Base-by-base conservation (phyloP, 1,140 invertebrate genomes). In the Hycleus cichorii region DNA sequence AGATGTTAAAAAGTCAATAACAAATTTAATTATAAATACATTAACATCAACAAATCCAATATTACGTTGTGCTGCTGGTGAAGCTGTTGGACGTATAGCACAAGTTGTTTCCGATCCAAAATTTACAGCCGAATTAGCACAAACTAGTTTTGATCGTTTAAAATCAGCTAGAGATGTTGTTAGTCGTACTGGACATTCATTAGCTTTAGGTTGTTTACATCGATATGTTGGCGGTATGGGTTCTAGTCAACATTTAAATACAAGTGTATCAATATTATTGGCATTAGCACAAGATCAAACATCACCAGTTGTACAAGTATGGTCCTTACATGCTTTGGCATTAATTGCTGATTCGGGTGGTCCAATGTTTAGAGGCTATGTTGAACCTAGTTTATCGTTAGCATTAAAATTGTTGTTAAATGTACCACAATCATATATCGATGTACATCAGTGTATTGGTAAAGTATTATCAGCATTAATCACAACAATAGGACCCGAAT, bases 291-390 rank as follows among this genome's bases (percentile, higher is more conserved):
- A 98, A 77, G 95, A 98, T 76, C 85, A 83, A 46, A 86, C 89
- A 2, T 91, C 91, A 49, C 88, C 91, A 10, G 84, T 92, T 65
- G 90, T 96, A 26, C 94, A 97, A 82, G 89, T 96, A 38, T 99
- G 97, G 97, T 89, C 96, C 0, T 76, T 99, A 3, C 93, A 98
- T 78, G 95, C 95, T 2, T 74, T 99, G 38, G 89, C 93, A 6
- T 80, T 98, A 57, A 95, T 99, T 57, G 95, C 95, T 25, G 95
- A 98, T 74, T 97, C 95, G 5, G 95, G 95, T 24, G 96, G 96
- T 1, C 96, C 95, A 26, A 97, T 98, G 94, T 99, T 98, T 77
- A 81, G 95, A 24, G 86, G 90, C 10, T 98, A 97, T 76, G 94
- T 98, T 8, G 96, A 99, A 71, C 93, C 93, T 0, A 91, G 92